Percentiles rank a stretch among this genome's conserved stretches.
phyloP scores from a whole-genome alignment of 2,797 vertebrate genomes.

The Gastrophryne carolinensis region DNA sequence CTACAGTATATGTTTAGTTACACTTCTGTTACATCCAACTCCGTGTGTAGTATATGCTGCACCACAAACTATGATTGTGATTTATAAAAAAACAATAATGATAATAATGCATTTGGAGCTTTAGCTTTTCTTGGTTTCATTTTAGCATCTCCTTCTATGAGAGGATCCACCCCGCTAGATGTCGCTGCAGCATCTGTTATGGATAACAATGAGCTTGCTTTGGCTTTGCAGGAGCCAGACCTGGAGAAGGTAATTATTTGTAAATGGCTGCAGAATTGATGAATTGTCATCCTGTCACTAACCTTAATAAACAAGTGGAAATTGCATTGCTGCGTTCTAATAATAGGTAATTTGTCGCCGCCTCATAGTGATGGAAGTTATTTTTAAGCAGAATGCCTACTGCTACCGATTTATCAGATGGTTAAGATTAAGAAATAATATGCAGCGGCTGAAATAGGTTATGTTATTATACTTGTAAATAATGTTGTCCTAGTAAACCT shows the following conservation, averaged over 20 bases:
- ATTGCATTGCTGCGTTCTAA: neutral
- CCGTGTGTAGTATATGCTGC: too few species aligned
- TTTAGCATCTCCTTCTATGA: conserved; percentile 93
- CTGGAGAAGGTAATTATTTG: conserved; percentile 82
- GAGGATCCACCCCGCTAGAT: conserved; percentile 94
- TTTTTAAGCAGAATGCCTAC: neutral
- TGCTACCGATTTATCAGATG: neutral
- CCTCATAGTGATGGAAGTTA: neutral
- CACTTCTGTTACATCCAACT: too few species aligned
- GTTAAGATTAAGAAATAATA: neutral
- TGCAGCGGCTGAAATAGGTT: neutral
- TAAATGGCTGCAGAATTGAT: neutral
- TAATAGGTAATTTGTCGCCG: neutral
- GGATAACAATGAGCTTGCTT: conserved; percentile 96
- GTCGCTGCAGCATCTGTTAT: conserved; percentile 97
- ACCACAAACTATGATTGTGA: too few species aligned
- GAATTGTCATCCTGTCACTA: neutral
- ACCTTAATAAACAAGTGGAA: neutral
- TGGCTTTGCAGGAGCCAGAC: conserved; percentile 93
- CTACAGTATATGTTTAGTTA: too few species aligned
- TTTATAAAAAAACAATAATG: too few species aligned
- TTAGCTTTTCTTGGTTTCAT: neutral
- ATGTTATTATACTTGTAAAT: neutral
- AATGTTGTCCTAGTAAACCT: neutral
- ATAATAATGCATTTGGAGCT: neutral